These are phyloP conservation scores for Stenurella melanura DNA, from an alignment of 2,888 invertebrate species.

Conservation along the genomic window DNA sequence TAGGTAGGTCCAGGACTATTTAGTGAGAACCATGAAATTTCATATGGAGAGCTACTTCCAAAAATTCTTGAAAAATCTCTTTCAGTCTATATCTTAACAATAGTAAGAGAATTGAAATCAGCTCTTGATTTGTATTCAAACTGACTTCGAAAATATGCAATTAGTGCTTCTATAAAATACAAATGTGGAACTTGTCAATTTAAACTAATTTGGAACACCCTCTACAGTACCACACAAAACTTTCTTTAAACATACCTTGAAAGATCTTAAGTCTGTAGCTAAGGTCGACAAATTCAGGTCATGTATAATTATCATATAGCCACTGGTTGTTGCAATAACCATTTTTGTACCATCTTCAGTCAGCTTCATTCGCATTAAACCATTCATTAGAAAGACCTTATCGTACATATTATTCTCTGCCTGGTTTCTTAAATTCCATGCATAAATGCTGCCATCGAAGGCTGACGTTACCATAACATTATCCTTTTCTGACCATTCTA, in stretches of 20 bases:
- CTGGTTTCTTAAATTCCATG: constrained; percentile 94
- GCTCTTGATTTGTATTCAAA: too few species aligned
- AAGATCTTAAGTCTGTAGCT: constrained; percentile 87
- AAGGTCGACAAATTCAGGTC: constrained; percentile 88
- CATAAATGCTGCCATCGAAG: constrained; percentile 93
- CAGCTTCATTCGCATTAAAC: constrained; percentile 89
- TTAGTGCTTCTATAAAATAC: too few species aligned
- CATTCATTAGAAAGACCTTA: constrained; percentile 90
- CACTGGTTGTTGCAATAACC: constrained; percentile 93
- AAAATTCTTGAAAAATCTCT: not conserved
- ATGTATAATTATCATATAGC: constrained; percentile 92
- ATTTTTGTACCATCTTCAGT: constrained; percentile 91
- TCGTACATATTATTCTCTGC: constrained; percentile 87
- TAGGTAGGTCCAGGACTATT: too few species aligned
- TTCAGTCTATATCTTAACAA: not conserved
- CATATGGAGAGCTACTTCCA: too few species aligned
- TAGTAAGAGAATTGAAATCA: too few species aligned
- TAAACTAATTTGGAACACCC: too few species aligned
- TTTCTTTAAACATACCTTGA: constrained; percentile 78
- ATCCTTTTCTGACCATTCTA: constrained; percentile 91
- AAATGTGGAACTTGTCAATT: too few species aligned
- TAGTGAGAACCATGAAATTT: too few species aligned
- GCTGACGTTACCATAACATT: constrained; percentile 92
- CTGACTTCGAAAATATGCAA: too few species aligned
- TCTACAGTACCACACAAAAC: not conserved